Evolutionary conservation across 2,888 invertebrate genomes (phyloP), one percentile per base, ranked within the genome.

Genomic region (Andrena camellia): DNA sequence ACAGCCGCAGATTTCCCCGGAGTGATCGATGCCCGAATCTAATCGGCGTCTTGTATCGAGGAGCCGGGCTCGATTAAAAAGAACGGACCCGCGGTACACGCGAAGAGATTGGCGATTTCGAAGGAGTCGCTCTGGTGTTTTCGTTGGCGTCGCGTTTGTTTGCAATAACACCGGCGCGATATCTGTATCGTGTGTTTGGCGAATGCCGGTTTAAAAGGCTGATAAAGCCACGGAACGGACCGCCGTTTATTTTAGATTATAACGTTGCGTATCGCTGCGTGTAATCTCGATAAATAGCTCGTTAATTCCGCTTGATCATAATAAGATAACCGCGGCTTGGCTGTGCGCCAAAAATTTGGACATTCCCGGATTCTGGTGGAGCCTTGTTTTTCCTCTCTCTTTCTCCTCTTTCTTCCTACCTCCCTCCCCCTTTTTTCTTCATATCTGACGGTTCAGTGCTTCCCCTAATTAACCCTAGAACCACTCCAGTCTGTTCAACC

Each of bases 221-320:
- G 83, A 83, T 83, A 83, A 83, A 72, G 60, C 54, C 33, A 48
- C 69, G 60, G 77, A 29, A 77, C 50, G 50, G 64, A 31, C 52
- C 59, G 57, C 74, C 57, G 81, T 81, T 81, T 81, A 79, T 81
- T 83, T 83, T 81, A 81, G 83, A 81, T 83, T 81, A 79, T 72
- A 82, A 81, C 72, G 70, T 69, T 77, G 72, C 66, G 64, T 83
- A 79, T 83, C 81, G 71, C 60, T 17, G 50, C 68, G 76, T 79
- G 82, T 81, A 81, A 83, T 83, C 79, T 76, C 81, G 83, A 78
- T 83, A 81, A 83, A 83, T 83, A 81, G 81, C 83, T 83, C 81
- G 81, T 83, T 83, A 81, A 83, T 83, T 83, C 76, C 69, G 76
- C 62, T 83, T 57, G 81, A 81, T 81, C 76, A 70, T 83, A 83